A percentile compares a stretch with the other conserved stretches of the same genome.
Evolutionary conservation across 2,888 invertebrate species (phyloP).

Genomic region (Dryocosmus kuriphilus): DNA sequence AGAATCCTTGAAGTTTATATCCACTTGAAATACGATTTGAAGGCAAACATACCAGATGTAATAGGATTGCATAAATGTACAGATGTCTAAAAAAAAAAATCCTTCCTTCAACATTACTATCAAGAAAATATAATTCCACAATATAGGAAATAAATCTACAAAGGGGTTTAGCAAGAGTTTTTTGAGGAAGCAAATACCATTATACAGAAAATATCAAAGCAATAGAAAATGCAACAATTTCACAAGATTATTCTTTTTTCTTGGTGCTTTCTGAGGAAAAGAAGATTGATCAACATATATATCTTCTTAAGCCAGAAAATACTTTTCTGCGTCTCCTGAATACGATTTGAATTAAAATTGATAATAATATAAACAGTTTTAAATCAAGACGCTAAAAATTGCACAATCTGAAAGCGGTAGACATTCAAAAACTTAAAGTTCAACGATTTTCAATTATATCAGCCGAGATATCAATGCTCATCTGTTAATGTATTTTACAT

Average conservation of each 20-base stretch:
- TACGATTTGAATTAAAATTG: no score
- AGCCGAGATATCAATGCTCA: no score
- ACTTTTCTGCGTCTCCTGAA: no score
- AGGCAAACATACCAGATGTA: slow-evolving; percentile 11
- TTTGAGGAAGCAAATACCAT: background rate
- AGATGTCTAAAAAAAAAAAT: background rate
- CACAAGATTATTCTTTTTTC: background rate
- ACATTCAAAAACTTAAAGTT: no score
- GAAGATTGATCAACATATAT: background rate
- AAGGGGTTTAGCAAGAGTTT: no score
- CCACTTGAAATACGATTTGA: slow-evolving; percentile 24
- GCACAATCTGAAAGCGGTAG: no score
- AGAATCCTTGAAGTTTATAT: slow-evolving; percentile 31
- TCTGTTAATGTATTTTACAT: background rate
- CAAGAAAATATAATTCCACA: background rate
- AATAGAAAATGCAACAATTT: no score
- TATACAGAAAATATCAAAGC: no score
- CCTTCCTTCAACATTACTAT: background rate
- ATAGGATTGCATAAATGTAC: slow-evolving; percentile 2
- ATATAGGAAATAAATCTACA: background rate
- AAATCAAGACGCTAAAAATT: no score
- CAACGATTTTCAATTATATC: no score
- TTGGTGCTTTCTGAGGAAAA: background rate
- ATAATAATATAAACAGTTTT: no score
- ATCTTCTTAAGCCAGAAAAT: no score